These are phyloP conservation scores for Chiroxiphia lanceolata DNA, from an alignment of 2,797 vertebrate species.

Conservation along the genomic window DNA sequence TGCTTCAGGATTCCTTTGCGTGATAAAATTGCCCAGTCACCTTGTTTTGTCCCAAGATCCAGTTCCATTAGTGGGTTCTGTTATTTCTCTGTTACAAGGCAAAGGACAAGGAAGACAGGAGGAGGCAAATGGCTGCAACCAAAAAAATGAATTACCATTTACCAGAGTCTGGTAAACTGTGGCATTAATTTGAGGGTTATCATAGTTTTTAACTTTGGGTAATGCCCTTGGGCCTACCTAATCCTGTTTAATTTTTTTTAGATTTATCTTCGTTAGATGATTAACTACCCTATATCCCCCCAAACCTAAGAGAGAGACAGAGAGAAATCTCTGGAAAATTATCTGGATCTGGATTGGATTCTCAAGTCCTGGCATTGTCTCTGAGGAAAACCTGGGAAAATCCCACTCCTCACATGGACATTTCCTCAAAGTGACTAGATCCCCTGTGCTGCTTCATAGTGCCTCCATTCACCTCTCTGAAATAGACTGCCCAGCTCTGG, in stretches of 20 bases:
- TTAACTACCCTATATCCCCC: neutral
- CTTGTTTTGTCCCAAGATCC: neutral
- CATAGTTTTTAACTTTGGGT: neutral
- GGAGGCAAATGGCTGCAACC: rapidly evolving
- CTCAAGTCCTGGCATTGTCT: neutral
- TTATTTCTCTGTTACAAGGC: neutral
- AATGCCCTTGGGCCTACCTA: rapidly evolving
- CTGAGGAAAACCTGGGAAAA: neutral
- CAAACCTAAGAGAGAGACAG: neutral
- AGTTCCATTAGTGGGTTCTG: neutral
- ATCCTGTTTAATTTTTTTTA: neutral
- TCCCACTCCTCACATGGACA: neutral
- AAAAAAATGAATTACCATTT: neutral
- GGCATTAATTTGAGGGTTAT: neutral
- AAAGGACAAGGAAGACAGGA: neutral
- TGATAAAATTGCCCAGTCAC: neutral
- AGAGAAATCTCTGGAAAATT: neutral
- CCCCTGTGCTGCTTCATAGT: rapidly evolving
- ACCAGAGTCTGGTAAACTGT: neutral
- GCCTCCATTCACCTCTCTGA: neutral
- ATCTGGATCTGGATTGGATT: neutral
- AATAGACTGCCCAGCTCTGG: neutral
- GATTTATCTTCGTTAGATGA: neutral
- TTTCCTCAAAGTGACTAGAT: neutral
- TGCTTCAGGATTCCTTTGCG: neutral